Base-by-base conservation (phyloP, 64 coral and sea anemone species). In the Montipora cactus region DNA sequence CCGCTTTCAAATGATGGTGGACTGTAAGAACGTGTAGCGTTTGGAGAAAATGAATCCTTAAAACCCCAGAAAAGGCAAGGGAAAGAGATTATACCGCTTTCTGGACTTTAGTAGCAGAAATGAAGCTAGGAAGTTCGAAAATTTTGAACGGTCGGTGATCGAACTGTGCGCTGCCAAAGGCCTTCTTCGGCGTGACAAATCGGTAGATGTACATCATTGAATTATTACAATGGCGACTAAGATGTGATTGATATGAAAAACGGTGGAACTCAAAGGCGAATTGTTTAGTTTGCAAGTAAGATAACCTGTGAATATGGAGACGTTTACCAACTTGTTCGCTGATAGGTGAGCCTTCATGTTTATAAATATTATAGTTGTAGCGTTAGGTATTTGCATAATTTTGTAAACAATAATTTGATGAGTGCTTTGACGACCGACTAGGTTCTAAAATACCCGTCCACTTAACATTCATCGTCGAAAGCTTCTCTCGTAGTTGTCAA, bases 261-360 rank as follows among this genome's bases (percentile, higher is more conserved):
- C 83, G 64, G 4, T 67, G 80, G 16, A 68, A 68, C 67, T 19
- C 12, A 47, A 10, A 14, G 4, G 5, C 46, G 47, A 70, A 50
- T 13, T 50, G 62, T 20, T 3, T 37, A 21, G 20, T 15, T 71
- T 64, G 15, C 7, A 86, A 23, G 45, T 5, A 7, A 3, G 20
- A 14, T 5, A 62, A 66, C 10, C 67, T 20, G 44, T 72, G 70
- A 84, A 97, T 5, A 77, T 88, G 78, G 93, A 94, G 49, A 89
- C 89, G 37, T 95, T 97, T 68, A 94, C 92, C 45, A 90, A 80
- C 19, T 95, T 97, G 57, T 97, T 97, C 77, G 85, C 89, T 7
- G 96, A 95, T 37, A 97, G 96, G 96, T 97, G n/a, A 89, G 87
- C 45, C 51, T 14, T 14, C 10, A 7, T 8, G 11, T 5, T 66